Base-by-base conservation (phyloP, 2,797 vertebrate genomes). In the Gymnothorax reevesii region DNA sequence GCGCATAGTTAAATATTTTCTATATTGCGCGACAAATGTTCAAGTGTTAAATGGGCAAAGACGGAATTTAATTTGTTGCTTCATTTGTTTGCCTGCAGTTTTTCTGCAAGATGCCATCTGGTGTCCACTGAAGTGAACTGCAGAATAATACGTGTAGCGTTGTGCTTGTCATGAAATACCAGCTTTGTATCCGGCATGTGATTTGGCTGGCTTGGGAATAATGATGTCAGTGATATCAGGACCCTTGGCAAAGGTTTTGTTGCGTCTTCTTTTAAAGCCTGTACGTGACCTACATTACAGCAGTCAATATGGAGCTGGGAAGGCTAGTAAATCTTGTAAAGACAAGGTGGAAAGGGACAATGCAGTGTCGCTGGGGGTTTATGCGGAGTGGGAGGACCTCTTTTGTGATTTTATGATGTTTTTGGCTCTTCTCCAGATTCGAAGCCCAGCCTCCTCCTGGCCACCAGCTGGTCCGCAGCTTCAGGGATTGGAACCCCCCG, bases 401-500 rank as follows among this genome's bases (percentile, higher is more conserved):
- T 2, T 7, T 54, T 7, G 75, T 79, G 75, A 79, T 42, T 49
- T 20, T 17, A 42, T 54, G 17, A 33, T 79, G 33, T 49, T 79
- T 83, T 54, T n/a, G 33, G 33, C 42, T 84, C 59, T n/a, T 6
- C 64, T 87, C 59, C 89, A 97, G 98, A 92, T 97, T 94, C 7
- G 97, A 98, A 0, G 91, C 94, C 10, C 94, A 93, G 7, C 92
- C 91, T n/a, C 91, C 95, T 0, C 90, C 92, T 8, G 92, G 94
- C 71, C 91, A 94, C 52, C 90, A 92, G 1, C 95, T 88, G 12
- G 95, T 95, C 0, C 91, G 92, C 22, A 95, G 93, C 89, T 99
- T 98, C 91, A 94, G 96, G 88, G 98, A 98, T 93, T 99, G 98
- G 98, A 99, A 99, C 88, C 98, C 98, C 0, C 98, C 98, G 0